phyloP scores from a whole-genome alignment of 2,888 invertebrate genomes.

The Keiferia lycopersicella region DNA sequence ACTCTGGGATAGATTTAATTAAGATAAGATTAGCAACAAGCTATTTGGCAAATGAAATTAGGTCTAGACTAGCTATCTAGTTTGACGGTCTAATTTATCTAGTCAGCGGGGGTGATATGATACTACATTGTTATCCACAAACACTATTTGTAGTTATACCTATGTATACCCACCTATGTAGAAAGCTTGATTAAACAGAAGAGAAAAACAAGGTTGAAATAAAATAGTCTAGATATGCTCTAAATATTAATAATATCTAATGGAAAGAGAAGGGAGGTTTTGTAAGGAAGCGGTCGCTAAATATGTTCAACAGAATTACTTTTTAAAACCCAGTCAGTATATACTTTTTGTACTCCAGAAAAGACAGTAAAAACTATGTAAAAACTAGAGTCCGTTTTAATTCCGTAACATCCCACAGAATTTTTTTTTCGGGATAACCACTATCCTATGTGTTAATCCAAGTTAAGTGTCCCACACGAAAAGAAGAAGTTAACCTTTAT shows the following conservation, averaged over 20 bases:
- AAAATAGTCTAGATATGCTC: slow-evolving; percentile 30
- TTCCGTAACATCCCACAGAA: too few relatives aligned
- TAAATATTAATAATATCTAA: not conserved
- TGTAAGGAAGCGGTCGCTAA: too few relatives aligned
- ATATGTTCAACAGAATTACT: too few relatives aligned
- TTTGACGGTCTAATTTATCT: not conserved
- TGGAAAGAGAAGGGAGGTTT: not conserved
- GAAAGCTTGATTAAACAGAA: not conserved
- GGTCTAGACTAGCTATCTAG: slow-evolving; percentile 7
- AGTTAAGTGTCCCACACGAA: too few relatives aligned
- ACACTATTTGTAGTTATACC: not conserved
- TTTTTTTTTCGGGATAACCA: too few relatives aligned
- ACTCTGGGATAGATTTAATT: not conserved
- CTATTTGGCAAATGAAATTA: slow-evolving; percentile 7
- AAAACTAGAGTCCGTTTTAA: too few relatives aligned
- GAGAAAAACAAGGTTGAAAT: not conserved
- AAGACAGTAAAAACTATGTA: not conserved
- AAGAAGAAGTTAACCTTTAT: too few relatives aligned
- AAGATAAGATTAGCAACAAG: not conserved
- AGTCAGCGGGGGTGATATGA: not conserved
- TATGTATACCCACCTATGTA: not conserved
- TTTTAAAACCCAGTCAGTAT: too few relatives aligned
- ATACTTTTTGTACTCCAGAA: not conserved
- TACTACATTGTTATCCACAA: not conserved
- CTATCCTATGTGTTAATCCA: too few relatives aligned